Percentiles rank a stretch among this genome's conserved stretches.
Evolutionary conservation across 2,113 vertebrate genomes (phyloP).

Genomic region (Phyllostomus hastatus): DNA sequence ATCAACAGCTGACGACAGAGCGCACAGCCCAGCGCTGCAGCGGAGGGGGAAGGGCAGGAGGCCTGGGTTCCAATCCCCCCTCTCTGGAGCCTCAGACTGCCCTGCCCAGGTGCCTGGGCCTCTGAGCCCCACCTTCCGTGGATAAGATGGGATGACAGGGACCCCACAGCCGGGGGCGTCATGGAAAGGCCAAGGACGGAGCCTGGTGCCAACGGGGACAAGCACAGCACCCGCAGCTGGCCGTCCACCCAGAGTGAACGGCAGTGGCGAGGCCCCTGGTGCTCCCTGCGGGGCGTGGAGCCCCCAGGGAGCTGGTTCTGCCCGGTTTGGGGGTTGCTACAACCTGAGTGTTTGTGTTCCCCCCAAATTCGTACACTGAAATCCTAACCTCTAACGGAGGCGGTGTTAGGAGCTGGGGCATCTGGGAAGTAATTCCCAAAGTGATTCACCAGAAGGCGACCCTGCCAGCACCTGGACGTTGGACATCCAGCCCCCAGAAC

Average conservation of each 20-base stretch:
- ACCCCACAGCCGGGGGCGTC: background rate
- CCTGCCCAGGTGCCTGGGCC: background rate
- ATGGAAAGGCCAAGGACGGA: background rate
- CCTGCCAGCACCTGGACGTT: fast-evolving
- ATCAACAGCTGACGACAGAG: background rate
- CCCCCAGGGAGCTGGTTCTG: background rate
- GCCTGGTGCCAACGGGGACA: background rate
- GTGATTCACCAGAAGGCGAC: no score
- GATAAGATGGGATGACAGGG: background rate
- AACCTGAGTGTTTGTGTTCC: background rate
- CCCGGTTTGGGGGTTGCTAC: background rate
- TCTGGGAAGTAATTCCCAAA: background rate
- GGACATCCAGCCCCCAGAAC: background rate
- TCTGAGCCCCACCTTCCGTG: background rate
- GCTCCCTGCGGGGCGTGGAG: background rate
- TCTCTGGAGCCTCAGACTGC: fast-evolving
- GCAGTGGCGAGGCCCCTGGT: background rate
- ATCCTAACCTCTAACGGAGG: background rate
- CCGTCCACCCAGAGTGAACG: background rate
- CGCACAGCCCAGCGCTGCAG: fast-evolving
- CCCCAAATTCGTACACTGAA: background rate
- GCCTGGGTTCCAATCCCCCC: background rate
- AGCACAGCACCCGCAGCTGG: background rate
- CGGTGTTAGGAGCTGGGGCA: background rate
- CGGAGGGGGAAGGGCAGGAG: background rate